Base-by-base conservation (phyloP, 35 echinoderm and acorn worm species). In the Stichopus chloronotus region DNA sequence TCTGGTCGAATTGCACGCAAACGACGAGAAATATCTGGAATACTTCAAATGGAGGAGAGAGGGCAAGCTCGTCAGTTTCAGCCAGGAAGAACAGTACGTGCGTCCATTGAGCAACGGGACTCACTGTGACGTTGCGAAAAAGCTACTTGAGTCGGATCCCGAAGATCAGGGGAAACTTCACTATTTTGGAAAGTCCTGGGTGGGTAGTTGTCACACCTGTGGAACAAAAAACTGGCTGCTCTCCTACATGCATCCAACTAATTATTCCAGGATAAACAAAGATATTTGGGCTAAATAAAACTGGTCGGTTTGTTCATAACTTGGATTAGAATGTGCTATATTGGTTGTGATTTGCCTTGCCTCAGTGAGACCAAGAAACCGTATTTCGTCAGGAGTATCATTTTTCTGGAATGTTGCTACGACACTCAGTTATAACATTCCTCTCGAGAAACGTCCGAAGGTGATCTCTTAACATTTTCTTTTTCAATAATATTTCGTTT, bases 31-130 rank as follows among this genome's bases (percentile, higher is more conserved):
- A 61, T 94, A 94, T 56, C 8, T 90, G 23, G 58, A 80, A 55
- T 90, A 90, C 22, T 90, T 94, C 23, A 24, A 94, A 59, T 94
- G 76, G 76, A 94, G 76, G 54, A 74, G 78, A 63, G 43, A 92
- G 23, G 91, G 91, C 4, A 72, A 16, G 5, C 30, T 91, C 2
- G 52, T 74, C 9, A 89, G 65, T 61, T 65, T 30, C 21, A 43
- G 87, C 19, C 87, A 65, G 21, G 87, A 74, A 12, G 65, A 89
- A 52, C 87, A 89, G 10, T 89, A 71, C 17, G 65, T 89, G 9
- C 30, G 59, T 17, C 87, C 87, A 43, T 61, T 89, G 21, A 89
- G 21, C 9, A 74, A 89, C 61, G 13, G 12, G 17, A 89, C 87
- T 17, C 59, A 71, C 8, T 89, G 87, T n/a, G 43, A 17, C 13